These are phyloP conservation scores for Sarcophaga caerulescens DNA, from an alignment of 2,888 invertebrate genomes.

Conservation along the genomic window DNA sequence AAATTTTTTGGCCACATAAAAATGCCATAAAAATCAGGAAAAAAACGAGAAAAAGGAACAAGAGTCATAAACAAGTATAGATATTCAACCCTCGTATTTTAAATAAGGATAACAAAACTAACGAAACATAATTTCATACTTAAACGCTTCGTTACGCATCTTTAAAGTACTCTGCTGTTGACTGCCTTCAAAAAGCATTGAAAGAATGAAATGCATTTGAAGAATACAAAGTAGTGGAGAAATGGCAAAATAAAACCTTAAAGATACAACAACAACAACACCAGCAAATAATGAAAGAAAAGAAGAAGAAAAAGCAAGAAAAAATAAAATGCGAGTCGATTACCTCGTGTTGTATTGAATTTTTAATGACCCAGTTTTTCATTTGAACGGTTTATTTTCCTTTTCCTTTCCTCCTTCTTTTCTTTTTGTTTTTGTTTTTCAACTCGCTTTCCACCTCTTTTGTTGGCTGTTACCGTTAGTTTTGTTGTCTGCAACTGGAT, in stretches of 20 bases:
- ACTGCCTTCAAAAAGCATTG: background rate
- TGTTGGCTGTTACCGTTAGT: background rate
- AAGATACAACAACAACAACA: background rate
- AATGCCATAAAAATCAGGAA: too few species aligned
- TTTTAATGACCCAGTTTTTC: conserved; percentile 79
- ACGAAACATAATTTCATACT: background rate
- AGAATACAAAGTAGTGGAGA: background rate
- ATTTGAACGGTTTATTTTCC: conserved; percentile 24
- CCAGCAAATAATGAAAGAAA: conserved; percentile 14
- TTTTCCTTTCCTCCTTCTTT: conserved; percentile 15
- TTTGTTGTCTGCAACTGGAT: background rate
- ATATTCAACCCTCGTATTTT: too few species aligned
- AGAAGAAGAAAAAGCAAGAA: background rate
- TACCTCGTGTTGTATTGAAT: conserved; percentile 69
- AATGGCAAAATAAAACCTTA: background rate
- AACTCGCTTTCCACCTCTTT: conserved; percentile 6
- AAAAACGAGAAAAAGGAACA: too few species aligned
- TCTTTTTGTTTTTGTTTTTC: background rate
- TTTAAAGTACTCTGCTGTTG: background rate
- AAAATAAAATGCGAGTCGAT: conserved; percentile 44
- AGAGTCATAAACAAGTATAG: too few species aligned
- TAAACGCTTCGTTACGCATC: background rate
- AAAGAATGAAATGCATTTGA: background rate
- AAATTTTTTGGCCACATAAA: too few species aligned
- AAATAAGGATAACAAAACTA: too few species aligned